A percentile compares a stretch with the other conserved stretches of the same genome.
These are phyloP conservation scores for Pocillopora damicornis DNA, from an alignment of 64 coral and sea anemone genomes.

Conservation along the genomic window DNA sequence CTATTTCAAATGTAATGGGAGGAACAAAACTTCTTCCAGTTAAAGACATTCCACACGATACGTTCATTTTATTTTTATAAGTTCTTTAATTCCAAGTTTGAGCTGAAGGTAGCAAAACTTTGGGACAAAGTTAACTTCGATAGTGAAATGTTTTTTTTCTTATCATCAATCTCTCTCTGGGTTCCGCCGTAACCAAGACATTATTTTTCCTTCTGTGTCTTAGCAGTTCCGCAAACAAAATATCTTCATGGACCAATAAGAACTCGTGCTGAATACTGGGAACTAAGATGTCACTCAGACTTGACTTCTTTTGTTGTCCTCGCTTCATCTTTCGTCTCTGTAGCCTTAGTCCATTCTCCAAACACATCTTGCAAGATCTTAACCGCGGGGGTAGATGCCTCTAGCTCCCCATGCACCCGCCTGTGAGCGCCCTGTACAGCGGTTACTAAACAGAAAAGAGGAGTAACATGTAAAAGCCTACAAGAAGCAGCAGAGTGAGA, in stretches of 20 bases:
- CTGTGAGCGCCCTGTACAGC: slow-evolving; percentile 1
- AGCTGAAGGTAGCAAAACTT: background rate
- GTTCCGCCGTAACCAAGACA: background rate
- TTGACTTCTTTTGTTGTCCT: background rate
- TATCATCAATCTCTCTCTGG: background rate
- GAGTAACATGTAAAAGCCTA: background rate
- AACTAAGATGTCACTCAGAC: background rate
- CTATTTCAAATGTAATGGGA: too few relatives aligned
- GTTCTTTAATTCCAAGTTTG: background rate
- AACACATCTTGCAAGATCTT: slow-evolving; percentile 19
- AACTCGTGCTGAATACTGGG: background rate
- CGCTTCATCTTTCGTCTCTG: background rate
- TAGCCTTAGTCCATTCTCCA: background rate
- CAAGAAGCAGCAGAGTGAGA: background rate
- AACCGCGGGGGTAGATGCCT: background rate
- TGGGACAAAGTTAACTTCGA: background rate
- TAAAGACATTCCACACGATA: background rate
- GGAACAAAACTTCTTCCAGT: background rate
- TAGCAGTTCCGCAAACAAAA: background rate
- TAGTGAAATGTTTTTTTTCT: background rate
- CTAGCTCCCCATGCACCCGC: slow-evolving; percentile 2
- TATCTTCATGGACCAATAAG: background rate
- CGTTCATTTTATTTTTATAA: background rate
- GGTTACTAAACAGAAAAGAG: background rate
- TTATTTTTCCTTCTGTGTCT: background rate